phyloP scores from a whole-genome alignment of 2,113 vertebrate genomes.

The Hyaena hyaena region DNA sequence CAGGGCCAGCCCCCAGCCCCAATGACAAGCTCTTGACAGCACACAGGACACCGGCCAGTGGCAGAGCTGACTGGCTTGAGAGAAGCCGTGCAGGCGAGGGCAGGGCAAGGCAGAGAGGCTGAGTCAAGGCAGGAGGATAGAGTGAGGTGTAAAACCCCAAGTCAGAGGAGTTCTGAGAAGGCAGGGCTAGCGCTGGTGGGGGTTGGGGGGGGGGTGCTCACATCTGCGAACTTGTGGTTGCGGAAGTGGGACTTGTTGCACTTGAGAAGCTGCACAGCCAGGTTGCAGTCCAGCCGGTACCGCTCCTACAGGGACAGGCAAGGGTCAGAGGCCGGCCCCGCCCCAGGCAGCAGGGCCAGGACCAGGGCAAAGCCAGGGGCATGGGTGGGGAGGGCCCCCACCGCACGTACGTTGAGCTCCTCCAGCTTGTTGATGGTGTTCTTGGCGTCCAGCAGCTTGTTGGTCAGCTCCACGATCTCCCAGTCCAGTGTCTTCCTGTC shows the following conservation, averaged over 20 bases:
- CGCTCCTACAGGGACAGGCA: slow-evolving; percentile 90
- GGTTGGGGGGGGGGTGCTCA: slow-evolving; percentile 84
- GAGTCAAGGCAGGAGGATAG: background rate
- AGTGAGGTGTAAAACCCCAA: background rate
- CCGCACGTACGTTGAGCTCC: slow-evolving; percentile 93
- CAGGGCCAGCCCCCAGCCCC: background rate
- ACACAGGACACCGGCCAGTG: background rate
- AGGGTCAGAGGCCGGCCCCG: fast-evolving
- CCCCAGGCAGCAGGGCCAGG: background rate
- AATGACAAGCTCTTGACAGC: background rate
- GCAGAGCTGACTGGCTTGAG: background rate
- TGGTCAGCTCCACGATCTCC: slow-evolving; percentile 98
- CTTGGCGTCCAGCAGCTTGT: slow-evolving; percentile 97
- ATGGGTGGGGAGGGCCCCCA: fast-evolving
- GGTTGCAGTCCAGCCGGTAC: slow-evolving; percentile 97
- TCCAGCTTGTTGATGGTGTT: slow-evolving; percentile 97
- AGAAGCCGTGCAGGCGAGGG: background rate
- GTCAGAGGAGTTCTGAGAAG: background rate
- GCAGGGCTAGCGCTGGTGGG: fast-evolving
- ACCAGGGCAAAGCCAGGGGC: background rate
- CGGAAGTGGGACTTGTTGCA: slow-evolving; percentile 99
- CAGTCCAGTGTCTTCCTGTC: slow-evolving; percentile 98
- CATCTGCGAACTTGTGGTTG: slow-evolving; percentile 98
- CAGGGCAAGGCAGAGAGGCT: background rate
- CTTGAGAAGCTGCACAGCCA: slow-evolving; percentile 98